Evolutionary conservation across 2,797 vertebrate species (phyloP), one percentile per base, ranked within the genome.

Genomic region (Alcedo atthis): DNA sequence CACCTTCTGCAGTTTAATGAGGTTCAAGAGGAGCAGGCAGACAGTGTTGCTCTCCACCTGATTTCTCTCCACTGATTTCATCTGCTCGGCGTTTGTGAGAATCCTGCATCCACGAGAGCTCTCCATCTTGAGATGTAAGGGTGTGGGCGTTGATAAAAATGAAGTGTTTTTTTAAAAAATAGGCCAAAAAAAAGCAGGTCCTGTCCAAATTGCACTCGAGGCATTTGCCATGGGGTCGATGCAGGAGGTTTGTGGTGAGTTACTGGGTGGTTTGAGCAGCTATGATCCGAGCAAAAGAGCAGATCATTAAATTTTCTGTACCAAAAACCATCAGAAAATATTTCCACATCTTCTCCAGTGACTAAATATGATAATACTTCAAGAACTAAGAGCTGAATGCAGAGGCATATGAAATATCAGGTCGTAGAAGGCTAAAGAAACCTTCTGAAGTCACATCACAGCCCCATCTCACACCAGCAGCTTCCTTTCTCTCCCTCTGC

Each of bases 1-100:
- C 66, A 74, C 57, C 81, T 94, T 94, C 49, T 82, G 87, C 8
- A 8, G 80, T 94, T 85, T 85, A 86, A 73, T 76, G 83, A 87
- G 82, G 85, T 75, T 90, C 61, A 37, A 70, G 81, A 92, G 85
- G 80, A 82, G 25, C 18, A 53, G 71, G 73, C 79, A 94, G 73
- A 53, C 26, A 43, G n/a, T 4, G 30, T 55, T 0, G 1, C 49
- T 68, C 55, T 92, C 71, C 85, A 76, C 63, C n/a, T 40, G 78
- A 90, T 84, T 91, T 92, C 43, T 79, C 78, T 49, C 78, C 25
- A 46, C 1, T n/a, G n/a, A n/a, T n/a, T 1, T 81, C 81, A 48
- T 76, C 78, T 73, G 43, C 71, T 40, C 33, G 4, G 2, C 40
- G 7, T 80, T 85, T 9, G 57, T 53, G 63, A 61, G 83, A 74